Percentiles rank a stretch among this genome's conserved stretches.
phyloP scores from a whole-genome alignment of 2,888 invertebrate genomes.

The Cabera pusaria region DNA sequence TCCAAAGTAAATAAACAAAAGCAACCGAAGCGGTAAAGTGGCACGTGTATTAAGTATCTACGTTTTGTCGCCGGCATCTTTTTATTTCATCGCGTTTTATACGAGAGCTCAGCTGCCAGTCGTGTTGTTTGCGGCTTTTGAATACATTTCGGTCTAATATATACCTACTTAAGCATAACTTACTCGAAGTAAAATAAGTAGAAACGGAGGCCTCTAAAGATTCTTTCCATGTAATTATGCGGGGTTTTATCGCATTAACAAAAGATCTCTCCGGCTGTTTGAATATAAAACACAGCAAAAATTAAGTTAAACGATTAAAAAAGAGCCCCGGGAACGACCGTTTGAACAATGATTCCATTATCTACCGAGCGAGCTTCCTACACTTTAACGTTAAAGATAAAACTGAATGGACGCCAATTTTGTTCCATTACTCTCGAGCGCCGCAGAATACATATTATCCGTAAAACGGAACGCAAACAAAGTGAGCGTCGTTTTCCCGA shows the following conservation, averaged over 20 bases:
- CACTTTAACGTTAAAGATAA: constrained; percentile 71
- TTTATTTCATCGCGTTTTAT: constrained; percentile 81
- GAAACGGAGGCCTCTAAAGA: constrained; percentile 17
- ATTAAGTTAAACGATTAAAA: constrained; percentile 78
- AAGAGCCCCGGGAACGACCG: constrained; percentile 58
- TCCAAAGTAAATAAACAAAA: constrained; percentile 22
- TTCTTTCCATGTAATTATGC: constrained; percentile 20
- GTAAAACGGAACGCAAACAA: constrained; percentile 82
- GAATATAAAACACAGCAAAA: constrained; percentile 59
- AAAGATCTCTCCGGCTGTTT: constrained; percentile 33
- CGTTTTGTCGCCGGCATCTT: constrained; percentile 77
- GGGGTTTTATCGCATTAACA: constrained; percentile 18
- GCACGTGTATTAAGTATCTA: constrained; percentile 68
- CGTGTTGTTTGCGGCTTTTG: constrained; percentile 69
- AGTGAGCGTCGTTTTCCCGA: constrained; percentile 79
- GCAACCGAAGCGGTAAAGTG: constrained; percentile 35
- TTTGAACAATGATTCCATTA: constrained; percentile 77
- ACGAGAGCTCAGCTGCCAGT: constrained; percentile 77
- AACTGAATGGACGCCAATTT: constrained; percentile 77
- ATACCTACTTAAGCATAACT: constrained; percentile 35
- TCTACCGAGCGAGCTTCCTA: constrained; percentile 56
- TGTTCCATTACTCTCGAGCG: constrained; percentile 75
- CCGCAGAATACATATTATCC: constrained; percentile 76
- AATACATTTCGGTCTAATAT: constrained; percentile 54
- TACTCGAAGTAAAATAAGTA: constrained; percentile 27